Base-by-base conservation (phyloP, 2,888 invertebrate genomes). In the Mythimna ferrago region DNA sequence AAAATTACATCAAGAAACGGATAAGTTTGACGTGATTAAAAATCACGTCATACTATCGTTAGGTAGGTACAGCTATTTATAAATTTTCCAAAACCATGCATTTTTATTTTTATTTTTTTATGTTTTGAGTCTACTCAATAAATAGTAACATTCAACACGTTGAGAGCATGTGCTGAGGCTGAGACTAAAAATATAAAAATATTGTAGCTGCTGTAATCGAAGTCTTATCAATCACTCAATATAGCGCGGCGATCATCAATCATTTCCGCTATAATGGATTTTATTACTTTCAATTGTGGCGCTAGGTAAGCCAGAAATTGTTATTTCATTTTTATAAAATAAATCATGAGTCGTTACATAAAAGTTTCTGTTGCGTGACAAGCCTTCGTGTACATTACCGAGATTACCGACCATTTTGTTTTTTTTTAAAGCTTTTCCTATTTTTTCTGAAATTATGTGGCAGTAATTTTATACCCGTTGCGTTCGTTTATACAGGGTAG, bases 331-430 rank as follows among this genome's bases (percentile, higher is more conserved):
- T 82, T 81, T 80, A 69, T 75, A 72, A 76, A 82, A 84, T 78
- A 81, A 82, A 84, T 84, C 78, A 76, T 62, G 61, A 66, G 76
- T 74, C 51, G 71, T 73, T 78, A 74, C 63, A 76, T 75, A 73
- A 80, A 81, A 66, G 82, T 85, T 86, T 69, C 80, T 61, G 84
- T 90, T 85, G 91, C 91, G 91, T 91, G 91, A 87, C 86, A 84
- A 76, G 81, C 80, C 80, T 80, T 88, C 89, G 87, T 89, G 89
- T 87, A 87, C 82, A 83, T 89, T 90, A 76, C 80, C 87, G 81
- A 87, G 86, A 89, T 89, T 88, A 86, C 83, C 73, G 71, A 67
- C 62, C 76, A 66, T 83, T 84, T 76, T 71, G 70, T 32, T 75
- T 77, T 78, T 79, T 81, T 76, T 77, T 73, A 66, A 69, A 71